Percentiles rank a stretch among this genome's conserved stretches.
phyloP scores from a whole-genome alignment of 2,888 invertebrate species.

The Acanthosoma haemorrhoidale region DNA sequence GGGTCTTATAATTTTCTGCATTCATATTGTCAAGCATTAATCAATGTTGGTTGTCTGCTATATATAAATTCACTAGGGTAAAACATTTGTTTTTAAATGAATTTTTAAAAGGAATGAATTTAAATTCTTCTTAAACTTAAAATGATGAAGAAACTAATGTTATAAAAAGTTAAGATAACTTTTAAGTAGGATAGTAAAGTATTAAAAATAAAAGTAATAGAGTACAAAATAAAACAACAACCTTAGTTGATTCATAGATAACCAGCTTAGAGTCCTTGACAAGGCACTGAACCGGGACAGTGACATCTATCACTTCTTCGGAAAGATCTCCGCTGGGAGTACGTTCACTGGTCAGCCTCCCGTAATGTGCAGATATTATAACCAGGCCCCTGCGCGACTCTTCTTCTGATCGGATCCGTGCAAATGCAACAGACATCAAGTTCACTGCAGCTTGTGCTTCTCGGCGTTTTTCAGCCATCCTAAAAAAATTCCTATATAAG shows the following conservation, averaged over 20 bases:
- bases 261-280: conserved; percentile 85
- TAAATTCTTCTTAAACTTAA: too few relatives aligned
- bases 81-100: too few relatives aligned
- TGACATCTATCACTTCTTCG: conserved; percentile 74
- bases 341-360: conserved; percentile 51
- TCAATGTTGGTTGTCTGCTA: too few relatives aligned
- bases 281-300: conserved; percentile 89
- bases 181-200: neutral
- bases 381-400: conserved; percentile 76
- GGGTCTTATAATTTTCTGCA: too few relatives aligned
- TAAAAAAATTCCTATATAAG: too few relatives aligned
- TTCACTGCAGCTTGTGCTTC: conserved; percentile 84
- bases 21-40: too few relatives aligned
- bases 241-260: conserved; percentile 80
- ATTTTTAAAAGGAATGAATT: too few relatives aligned
- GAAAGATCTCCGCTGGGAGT: conserved; percentile 48
- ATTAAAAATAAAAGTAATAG: too few relatives aligned
- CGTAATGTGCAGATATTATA: conserved; percentile 77
- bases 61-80: too few relatives aligned
- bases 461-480: conserved; percentile 68
- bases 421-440: conserved; percentile 86
- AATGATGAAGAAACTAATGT: too few relatives aligned
- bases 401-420: conserved; percentile 75
- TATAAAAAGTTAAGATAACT: too few relatives aligned
- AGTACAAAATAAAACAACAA: conserved; percentile 44